Evolutionary conservation across 2,113 vertebrate species (phyloP), one percentile per base, ranked within the genome.

Genomic region (Elgaria multicarinata): DNA sequence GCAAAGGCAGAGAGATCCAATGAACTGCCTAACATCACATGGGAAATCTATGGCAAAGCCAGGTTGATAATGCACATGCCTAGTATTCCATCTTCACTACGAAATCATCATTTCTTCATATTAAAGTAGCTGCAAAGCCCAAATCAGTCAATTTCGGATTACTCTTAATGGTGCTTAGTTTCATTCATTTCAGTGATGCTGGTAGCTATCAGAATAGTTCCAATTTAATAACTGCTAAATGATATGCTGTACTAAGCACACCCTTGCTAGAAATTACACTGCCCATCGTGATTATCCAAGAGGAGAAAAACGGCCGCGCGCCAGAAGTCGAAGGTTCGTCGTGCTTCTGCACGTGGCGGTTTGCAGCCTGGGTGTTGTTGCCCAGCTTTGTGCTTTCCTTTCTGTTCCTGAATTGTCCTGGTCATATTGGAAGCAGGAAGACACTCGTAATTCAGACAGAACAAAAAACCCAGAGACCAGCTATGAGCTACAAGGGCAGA

Each of bases 161-260:
- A 18, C 36, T 28, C 79, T 1, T 69, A 24, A 90, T 58, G 33
- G 83, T n/a, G 16, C 86, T 87, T 53, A 20, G 33, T 71, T 24
- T 39, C 50, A 82, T 88, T 88, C 67, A 62, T 82, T 88, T 62
- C 67, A 88, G 6, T 31, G 50, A 44, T 88, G 67, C 87, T 33
- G 39, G 20, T 42, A 9, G 26, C 53, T 81, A 72, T 78, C 78
- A 72, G 36, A 88, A 80, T 55, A 39, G 78, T 74, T 88, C 50
- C 36, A 81, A 76, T 82, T 92, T 83, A 75, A 93, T 87, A 92
- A 81, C 76, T 83, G 87, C 80, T 94, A 93, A 95, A 96, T 92
- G 91, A 91, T 90, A 72, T 76, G 89, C 88, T 94, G 92, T 92
- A 90, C 92, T 93, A 93, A 95, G 92, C 91, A 81, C 69, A 75